phyloP scores from a whole-genome alignment of 2,888 invertebrate species.

The Dendrolimus pini region DNA sequence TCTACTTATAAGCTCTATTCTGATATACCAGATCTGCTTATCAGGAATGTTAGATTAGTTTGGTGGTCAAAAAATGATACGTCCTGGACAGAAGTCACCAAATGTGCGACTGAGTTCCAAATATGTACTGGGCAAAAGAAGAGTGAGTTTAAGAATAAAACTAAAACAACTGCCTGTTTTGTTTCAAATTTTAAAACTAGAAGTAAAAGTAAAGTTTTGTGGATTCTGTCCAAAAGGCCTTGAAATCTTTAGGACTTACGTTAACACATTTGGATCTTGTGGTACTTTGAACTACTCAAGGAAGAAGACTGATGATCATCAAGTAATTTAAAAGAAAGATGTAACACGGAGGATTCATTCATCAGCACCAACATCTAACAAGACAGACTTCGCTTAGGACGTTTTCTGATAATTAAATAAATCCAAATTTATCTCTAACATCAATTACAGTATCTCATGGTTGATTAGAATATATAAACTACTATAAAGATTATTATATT shows the following conservation, averaged over 20 bases:
- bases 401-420: no score
- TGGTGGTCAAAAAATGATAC: constrained; percentile 39
- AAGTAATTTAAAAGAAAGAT: constrained; percentile 56
- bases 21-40: constrained; percentile 45
- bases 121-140: constrained; percentile 34
- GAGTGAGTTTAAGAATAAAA: constrained; percentile 39
- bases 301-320: constrained; percentile 30
- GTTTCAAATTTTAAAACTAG: constrained; percentile 50
- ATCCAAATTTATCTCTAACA: no score
- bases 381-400: no score
- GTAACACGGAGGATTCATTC: no score
- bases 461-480: no score
- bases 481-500: no score
- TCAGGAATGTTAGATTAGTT: constrained; percentile 37
- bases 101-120: no score
- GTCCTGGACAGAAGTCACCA: no score
- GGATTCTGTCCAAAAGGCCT: constrained; percentile 27
- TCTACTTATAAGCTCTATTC: constrained; percentile 58
- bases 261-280: constrained; percentile 76
- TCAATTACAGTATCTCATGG: no score
- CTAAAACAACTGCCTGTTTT: constrained; percentile 59
- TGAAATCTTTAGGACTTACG: constrained; percentile 29
- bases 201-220: constrained; percentile 40
- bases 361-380: no score
- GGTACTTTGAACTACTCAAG: constrained; percentile 47